Conservation (phyloP, 1,140 invertebrate genomes). For the Drosophila kurseongensis region DNA sequence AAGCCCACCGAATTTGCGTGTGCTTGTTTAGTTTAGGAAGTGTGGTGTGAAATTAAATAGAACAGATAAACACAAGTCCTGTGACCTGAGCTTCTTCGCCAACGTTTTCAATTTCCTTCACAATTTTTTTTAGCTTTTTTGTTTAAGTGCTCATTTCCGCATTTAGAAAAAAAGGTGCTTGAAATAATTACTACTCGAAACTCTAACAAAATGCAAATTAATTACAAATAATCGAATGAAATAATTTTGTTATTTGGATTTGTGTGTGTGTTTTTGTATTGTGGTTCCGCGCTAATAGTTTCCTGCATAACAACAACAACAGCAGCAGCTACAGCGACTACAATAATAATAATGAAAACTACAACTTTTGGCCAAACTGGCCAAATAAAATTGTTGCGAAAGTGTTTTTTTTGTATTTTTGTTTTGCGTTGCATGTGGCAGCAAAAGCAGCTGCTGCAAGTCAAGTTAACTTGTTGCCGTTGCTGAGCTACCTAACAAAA, state of each 20-base stretch:
- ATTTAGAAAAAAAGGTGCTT: constrained; percentile 47
- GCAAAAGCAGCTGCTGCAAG: constrained; percentile 35
- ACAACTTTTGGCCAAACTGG: constrained; percentile 29
- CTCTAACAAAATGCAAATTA: constrained; percentile 71
- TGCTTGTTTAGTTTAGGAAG: constrained; percentile 18
- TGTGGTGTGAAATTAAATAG: background rate
- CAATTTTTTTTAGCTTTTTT: constrained; percentile 32
- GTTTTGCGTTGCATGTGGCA: constrained; percentile 62
- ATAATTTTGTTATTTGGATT: constrained; percentile 25
- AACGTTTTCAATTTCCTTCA: constrained; percentile 2
- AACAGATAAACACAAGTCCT: constrained; percentile 1
- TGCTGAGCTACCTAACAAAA: constrained; percentile 48
- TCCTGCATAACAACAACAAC: constrained; percentile 47
- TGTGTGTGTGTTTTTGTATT: constrained; percentile 24
- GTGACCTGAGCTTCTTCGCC: constrained; percentile 2
- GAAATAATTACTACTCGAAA: constrained; percentile 49
- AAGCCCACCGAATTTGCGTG: constrained; percentile 3
- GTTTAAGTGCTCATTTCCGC: constrained; percentile 59
- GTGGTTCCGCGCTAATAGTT: constrained; percentile 67
- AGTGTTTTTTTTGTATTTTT: constrained; percentile 33
- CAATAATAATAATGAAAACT: constrained; percentile 39
- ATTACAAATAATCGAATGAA: constrained; percentile 51
- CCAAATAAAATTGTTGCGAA: constrained; percentile 50
- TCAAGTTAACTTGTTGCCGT: constrained; percentile 37
- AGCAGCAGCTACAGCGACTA: constrained; percentile 20